Base-by-base conservation (phyloP, 2,888 invertebrate species). In the Drosophila meridionalis region DNA sequence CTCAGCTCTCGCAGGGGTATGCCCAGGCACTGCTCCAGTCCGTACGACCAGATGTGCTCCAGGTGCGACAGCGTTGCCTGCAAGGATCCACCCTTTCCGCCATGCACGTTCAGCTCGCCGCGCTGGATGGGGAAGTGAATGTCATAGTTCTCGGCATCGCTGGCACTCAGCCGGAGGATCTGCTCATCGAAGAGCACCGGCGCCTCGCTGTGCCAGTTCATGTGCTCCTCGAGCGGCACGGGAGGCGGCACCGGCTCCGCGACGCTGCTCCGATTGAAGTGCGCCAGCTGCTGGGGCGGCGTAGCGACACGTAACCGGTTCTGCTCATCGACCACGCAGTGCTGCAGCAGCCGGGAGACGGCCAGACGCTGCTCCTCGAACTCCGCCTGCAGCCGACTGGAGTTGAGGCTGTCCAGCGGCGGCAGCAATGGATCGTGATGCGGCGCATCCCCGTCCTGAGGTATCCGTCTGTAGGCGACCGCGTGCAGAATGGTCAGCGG, bases 101-200 rank as follows among this genome's bases (percentile, higher is more conserved):
- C 91, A 92, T 98, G 98, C 4, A 98, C 92, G 93, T 99, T 98
- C 20, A 99, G 95, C 88, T 97, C 97, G 0, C 99, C 99, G 82
- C 98, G 94, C 90, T 95, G 95, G 88, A 98, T 96, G 0, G 99
- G 99, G 93, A 98, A 99, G 92, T 98, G 97, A 67, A 99, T 94
- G 91, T 98, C 98, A 89, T 96, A 99, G 52, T 95, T 94, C 94
- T 94, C 20, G 95, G 96, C 92, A 95, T 87, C 72, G 9, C 45
- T 63, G 26, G 78, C 72, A 45, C 60, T 73, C 3, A 91, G 57
- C 3, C 79, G 78, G n/a, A 92, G 48, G 11, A 92, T 85, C 3
- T 89, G 86, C 7, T 90, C 81, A 47, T 92, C 92, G 48, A 79
- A 92, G 0, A 87, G 62, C 14, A 69, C 43, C 0, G 6, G 5